Conservation (phyloP, 2,113 vertebrate species). For the Cisticola juncidis region DNA sequence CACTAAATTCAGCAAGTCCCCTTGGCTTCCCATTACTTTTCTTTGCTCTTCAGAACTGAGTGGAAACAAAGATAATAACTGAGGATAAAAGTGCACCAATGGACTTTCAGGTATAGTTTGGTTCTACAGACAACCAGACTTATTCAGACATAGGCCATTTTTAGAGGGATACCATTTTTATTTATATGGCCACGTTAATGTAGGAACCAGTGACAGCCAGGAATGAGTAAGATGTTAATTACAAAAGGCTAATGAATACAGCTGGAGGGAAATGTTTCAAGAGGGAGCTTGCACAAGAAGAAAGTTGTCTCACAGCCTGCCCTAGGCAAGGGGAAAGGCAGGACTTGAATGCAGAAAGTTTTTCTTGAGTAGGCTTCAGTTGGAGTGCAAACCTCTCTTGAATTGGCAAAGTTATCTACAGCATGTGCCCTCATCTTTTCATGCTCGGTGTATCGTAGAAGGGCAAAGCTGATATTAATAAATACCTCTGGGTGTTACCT, state of each 20-base stretch:
- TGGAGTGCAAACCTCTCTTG: not conserved
- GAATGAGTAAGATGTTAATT: not conserved
- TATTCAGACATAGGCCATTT: not conserved
- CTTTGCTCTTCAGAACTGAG: not conserved
- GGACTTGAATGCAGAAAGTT: not conserved
- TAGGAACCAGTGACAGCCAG: not conserved
- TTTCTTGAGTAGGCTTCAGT: not conserved
- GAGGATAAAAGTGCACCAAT: not conserved
- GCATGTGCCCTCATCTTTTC: not conserved
- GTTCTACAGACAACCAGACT: not conserved
- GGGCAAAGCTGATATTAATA: not conserved
- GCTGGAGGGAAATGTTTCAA: not conserved
- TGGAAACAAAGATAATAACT: not conserved
- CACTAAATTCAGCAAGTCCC: not conserved
- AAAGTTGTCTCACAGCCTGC: not conserved
- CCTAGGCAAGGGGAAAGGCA: not conserved
- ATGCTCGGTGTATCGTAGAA: fast-evolving
- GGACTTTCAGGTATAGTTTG: not conserved
- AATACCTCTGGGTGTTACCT: not conserved
- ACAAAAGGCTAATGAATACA: not conserved
- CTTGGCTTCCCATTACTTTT: not conserved
- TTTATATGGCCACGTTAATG: not conserved
- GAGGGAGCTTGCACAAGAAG: not conserved
- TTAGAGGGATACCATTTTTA: not conserved
- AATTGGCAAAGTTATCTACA: not conserved